Evolutionary conservation across 2,888 invertebrate species (phyloP).

Genomic region (Melanostoma scalare): DNA sequence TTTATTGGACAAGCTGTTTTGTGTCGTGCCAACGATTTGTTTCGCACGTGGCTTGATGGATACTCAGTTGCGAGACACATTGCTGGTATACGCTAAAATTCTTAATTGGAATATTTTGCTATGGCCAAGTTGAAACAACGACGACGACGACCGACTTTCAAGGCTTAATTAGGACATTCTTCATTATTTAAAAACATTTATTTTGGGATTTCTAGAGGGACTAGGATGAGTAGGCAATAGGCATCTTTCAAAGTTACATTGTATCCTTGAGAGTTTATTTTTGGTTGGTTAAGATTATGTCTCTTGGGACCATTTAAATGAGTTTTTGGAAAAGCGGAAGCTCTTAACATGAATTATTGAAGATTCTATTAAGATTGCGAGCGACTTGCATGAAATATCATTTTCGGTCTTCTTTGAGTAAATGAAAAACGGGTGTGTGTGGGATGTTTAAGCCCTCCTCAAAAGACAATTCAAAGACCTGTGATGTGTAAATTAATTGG

Average conservation of each 20-base stretch:
- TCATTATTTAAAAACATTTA: constrained; percentile 56
- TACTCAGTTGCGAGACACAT: constrained; percentile 1
- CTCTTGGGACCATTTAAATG: constrained; percentile 41
- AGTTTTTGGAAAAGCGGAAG: constrained; percentile 19
- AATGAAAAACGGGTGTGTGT: too few species aligned
- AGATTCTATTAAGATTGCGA: constrained; percentile 24
- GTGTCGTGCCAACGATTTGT: constrained; percentile 20
- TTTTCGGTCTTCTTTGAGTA: not conserved
- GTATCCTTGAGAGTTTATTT: not conserved
- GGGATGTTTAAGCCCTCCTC: too few species aligned
- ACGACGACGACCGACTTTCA: not conserved
- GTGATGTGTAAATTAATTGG: too few species aligned
- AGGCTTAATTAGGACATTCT: constrained; percentile 58
- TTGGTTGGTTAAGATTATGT: not conserved
- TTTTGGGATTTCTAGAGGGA: constrained; percentile 21
- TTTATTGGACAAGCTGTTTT: not conserved
- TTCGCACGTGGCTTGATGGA: not conserved
- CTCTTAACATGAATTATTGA: constrained; percentile 46
- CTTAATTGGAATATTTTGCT: constrained; percentile 23
- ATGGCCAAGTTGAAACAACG: constrained; percentile 2
- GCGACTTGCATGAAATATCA: constrained; percentile 22
- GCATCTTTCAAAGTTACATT: not conserved
- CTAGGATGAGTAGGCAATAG: not conserved
- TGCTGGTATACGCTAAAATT: not conserved
- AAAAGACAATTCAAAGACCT: too few species aligned